Base-by-base conservation (phyloP, 2,797 vertebrate species). In the Huso huso region DNA sequence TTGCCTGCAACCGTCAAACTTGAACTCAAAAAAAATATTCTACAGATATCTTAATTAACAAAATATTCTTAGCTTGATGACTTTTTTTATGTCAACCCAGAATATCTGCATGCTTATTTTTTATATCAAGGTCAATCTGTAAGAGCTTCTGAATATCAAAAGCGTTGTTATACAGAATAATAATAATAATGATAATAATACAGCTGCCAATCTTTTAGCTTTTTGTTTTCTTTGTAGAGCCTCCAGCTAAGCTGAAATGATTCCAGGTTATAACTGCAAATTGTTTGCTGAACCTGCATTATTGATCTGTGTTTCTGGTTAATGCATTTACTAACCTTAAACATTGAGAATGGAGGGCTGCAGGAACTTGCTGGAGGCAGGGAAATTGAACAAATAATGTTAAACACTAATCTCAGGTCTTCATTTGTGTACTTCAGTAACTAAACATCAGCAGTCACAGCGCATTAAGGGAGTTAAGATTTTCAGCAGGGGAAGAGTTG, bases 221-320 rank as follows among this genome's bases (percentile, higher is more conserved):
- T 62, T 62, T 62, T 48, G 61, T 9, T 62, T 62, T 62, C 12
- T 37, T 62, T 62, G 18, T 9, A 15, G 4, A 49, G 51, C 76
- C 76, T 79, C 77, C 80, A 84, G 85, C 79, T 81, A 78, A 76
- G 72, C 68, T 72, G 72, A 70, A 64, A 65, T 74, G 73, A 71
- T 74, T 61, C 15, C 52, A 37, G 12, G 18, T 7, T 8, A n/a
- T 48, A 8, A 6, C 8, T 9, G 15, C 18, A 63, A 49, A 48
- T 10, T 1, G 15, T 15, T 37, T 51, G 64, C 62, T 59, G 64
- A 71, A 68, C 66, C 72, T 70, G 70, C 70, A 70, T 71, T 82
- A 87, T 86, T 79, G 82, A 86, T 87, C 80, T 64, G 64, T 62
- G 73, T 79, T 18, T 18, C 1, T 57, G 75, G 79, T 72, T 71